phyloP scores from a whole-genome alignment of 2,113 vertebrate genomes.

The Leucopsar rothschildi region DNA sequence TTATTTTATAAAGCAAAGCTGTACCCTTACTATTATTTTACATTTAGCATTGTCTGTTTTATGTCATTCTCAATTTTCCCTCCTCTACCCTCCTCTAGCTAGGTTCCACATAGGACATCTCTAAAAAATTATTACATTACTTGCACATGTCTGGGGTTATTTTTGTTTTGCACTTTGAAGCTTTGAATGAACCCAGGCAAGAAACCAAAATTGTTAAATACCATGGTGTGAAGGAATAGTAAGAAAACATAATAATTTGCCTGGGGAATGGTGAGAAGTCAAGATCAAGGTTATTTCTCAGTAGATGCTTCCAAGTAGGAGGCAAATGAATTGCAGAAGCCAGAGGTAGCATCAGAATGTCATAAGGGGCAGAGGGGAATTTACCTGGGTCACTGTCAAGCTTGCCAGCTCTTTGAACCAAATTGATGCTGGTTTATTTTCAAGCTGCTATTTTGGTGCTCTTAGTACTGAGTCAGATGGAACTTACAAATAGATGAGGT shows the following conservation, averaged over 20 bases:
- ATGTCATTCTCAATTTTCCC: not conserved
- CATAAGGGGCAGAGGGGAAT: not conserved
- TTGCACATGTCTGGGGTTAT: not conserved
- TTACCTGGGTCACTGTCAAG: not conserved
- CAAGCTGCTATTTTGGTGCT: not conserved
- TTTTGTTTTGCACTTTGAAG: conserved; percentile 5
- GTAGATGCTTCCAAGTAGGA: not conserved
- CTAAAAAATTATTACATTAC: not conserved
- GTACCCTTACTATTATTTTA: not conserved
- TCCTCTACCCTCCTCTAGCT: not conserved
- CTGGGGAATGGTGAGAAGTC: not conserved
- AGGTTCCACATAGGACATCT: not conserved
- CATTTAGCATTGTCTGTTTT: not conserved
- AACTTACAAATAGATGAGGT: not conserved
- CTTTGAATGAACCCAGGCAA: not conserved
- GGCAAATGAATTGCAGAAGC: not conserved
- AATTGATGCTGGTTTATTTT: not conserved
- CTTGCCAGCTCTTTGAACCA: not conserved
- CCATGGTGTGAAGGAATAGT: not conserved
- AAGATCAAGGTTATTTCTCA: conserved; percentile 32
- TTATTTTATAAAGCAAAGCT: not conserved
- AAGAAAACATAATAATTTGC: conserved; percentile 16
- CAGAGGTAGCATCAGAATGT: not conserved
- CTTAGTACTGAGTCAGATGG: not conserved
- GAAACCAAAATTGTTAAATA: conserved; percentile 9